phyloP scores from a whole-genome alignment of 23 tunicate genomes.

The Diplosoma virens region DNA sequence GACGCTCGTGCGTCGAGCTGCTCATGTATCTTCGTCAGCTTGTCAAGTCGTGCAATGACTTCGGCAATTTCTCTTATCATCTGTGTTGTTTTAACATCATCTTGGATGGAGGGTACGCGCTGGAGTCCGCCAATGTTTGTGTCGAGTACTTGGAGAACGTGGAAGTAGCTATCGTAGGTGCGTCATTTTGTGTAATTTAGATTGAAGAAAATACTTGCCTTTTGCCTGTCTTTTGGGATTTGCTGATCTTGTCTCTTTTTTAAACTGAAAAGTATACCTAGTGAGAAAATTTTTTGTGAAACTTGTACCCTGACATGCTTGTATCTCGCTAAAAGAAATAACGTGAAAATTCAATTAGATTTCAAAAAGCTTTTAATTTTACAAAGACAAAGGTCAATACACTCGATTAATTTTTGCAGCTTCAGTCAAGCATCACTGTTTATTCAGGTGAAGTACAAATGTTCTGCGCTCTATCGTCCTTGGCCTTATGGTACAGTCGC shows the following conservation, averaged over 20 bases:
- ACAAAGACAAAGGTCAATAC: too few relatives aligned
- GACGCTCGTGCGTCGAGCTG: conserved; percentile 40
- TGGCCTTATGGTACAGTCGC: conserved; percentile 79
- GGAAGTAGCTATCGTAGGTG: conserved; percentile 46
- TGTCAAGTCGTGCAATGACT: conserved; percentile 30
- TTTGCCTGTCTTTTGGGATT: not conserved
- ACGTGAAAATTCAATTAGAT: too few relatives aligned
- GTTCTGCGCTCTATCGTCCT: conserved; percentile 35
- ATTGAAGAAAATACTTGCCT: not conserved
- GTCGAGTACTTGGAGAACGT: conserved; percentile 31
- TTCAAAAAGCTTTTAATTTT: too few relatives aligned
- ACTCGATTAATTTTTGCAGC: too few relatives aligned
- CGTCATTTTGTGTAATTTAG: not conserved
- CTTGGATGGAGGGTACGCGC: conserved; percentile 50
- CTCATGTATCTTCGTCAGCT: conserved; percentile 20
- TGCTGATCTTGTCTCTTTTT: too few relatives aligned
- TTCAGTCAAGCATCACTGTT: too few relatives aligned
- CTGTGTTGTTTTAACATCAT: conserved; percentile 58
- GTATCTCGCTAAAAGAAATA: too few relatives aligned
- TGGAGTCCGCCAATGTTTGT: conserved; percentile 29
- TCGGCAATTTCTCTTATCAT: conserved; percentile 41
- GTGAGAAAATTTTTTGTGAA: not conserved
- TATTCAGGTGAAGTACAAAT: conserved; percentile 43
- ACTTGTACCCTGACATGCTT: too few relatives aligned
- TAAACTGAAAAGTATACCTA: too few relatives aligned